A percentile compares a stretch with the other conserved stretches of the same genome.
Evolutionary conservation across 2,113 vertebrate genomes (phyloP).

Genomic region (Holacanthus passer): DNA sequence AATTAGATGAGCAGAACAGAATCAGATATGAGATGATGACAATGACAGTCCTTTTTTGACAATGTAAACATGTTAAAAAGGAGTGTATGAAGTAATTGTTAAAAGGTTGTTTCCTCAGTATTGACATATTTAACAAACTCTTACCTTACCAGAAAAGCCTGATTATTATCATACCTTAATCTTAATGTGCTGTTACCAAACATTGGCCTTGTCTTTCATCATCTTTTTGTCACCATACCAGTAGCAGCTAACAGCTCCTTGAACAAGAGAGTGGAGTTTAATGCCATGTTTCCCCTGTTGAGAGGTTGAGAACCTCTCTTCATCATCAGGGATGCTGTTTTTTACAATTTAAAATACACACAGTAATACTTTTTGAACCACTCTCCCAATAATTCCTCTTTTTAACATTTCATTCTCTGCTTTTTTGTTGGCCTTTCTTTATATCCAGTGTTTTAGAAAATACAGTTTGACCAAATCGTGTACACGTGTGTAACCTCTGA

Average conservation of each 20-base stretch:
- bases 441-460: constrained; percentile 1
- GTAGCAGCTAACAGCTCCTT: not conserved
- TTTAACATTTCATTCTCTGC: not conserved
- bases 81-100: too few relatives aligned
- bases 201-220: not conserved
- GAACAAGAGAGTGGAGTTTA: not conserved
- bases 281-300: not conserved
- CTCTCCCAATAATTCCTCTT: not conserved
- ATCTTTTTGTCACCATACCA: not conserved
- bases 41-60: too few relatives aligned
- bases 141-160: not conserved
- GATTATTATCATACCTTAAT: not conserved
- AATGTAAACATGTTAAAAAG: not conserved
- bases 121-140: not conserved
- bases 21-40: not conserved
- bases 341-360: not conserved
- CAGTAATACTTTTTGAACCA: not conserved
- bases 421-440: not conserved
- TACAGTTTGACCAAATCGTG: not conserved
- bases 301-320: too few relatives aligned
- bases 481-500: not conserved
- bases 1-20: not conserved
- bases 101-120: not conserved
- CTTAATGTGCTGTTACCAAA: not conserved
- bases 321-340: too few relatives aligned